Percentiles rank a stretch among this genome's conserved stretches.
Conservation (phyloP, 1,140 invertebrate genomes). For the Brachionus plicatilis region DNA sequence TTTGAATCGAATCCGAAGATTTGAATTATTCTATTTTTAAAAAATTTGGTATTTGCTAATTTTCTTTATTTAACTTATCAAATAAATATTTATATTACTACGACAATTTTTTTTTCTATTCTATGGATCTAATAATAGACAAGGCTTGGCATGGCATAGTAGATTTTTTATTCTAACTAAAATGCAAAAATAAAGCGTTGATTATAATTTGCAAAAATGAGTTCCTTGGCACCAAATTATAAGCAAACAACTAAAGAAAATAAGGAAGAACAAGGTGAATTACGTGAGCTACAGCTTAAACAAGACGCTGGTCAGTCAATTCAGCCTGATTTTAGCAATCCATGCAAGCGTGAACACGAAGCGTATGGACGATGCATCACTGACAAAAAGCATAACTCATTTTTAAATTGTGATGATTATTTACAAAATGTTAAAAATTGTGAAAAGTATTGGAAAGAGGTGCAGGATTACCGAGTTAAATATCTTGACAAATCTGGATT, state of each 20-base stretch:
- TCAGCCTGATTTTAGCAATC: neutral
- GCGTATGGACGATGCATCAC: neutral
- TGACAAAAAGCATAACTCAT: neutral
- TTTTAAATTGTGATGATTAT: slow-evolving; percentile 2
- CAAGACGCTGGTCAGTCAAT: slow-evolving; percentile 28
- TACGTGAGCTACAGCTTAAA: slow-evolving; percentile 6
- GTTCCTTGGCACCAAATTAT: neutral
- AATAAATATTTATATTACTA: neutral
- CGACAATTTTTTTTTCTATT: neutral
- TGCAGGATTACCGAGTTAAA: slow-evolving; percentile 9
- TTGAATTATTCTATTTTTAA: neutral
- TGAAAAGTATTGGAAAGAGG: neutral
- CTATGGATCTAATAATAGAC: neutral
- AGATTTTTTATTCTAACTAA: neutral
- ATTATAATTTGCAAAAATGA: slow-evolving; percentile 13
- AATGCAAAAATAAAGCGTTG: neutral
- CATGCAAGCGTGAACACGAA: neutral
- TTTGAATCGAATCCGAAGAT: slow-evolving; percentile 7
- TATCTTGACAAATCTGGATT: neutral
- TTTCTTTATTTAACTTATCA: neutral
- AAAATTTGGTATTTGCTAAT: neutral
- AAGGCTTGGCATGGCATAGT: neutral
- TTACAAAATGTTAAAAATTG: slow-evolving; percentile 2
- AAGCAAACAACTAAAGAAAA: slow-evolving; percentile 17
- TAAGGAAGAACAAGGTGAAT: neutral